Percentiles rank a stretch among this genome's conserved stretches.
Evolutionary conservation across 1,140 invertebrate genomes (phyloP).

Genomic region (Drosophila oshimai): DNA sequence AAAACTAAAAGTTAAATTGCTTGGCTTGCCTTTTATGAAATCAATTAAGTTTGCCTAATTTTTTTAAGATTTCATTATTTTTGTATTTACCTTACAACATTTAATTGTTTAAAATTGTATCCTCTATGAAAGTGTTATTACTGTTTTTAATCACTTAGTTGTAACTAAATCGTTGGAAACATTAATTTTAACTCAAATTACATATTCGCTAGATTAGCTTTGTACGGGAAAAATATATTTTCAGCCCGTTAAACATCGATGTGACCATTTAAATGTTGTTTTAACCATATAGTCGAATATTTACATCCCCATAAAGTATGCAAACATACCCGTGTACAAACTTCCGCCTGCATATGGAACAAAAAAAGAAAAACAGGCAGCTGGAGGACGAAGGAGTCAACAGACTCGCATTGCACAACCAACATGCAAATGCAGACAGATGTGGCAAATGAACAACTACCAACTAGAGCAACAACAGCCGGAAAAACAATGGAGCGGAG

Average conservation of each 20-base stretch:
- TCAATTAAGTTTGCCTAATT: too few species aligned
- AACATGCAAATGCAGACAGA: constrained; percentile 48
- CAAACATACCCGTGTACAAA: not conserved
- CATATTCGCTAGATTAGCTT: too few species aligned
- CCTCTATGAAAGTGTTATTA: too few species aligned
- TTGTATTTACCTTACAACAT: too few species aligned
- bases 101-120: too few species aligned
- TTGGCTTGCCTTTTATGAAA: too few species aligned
- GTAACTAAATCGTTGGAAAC: too few species aligned
- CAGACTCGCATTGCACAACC: constrained; percentile 30
- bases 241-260: not conserved
- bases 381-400: constrained; percentile 19
- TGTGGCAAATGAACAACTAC: constrained; percentile 54
- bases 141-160: too few species aligned
- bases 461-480: constrained; percentile 25
- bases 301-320: not conserved
- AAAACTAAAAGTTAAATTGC: too few species aligned
- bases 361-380: constrained; percentile 8
- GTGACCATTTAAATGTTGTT: not conserved
- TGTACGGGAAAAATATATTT: not conserved
- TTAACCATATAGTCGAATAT: not conserved
- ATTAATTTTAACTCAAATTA: too few species aligned
- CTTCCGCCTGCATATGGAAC: constrained; percentile 1
- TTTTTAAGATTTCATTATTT: too few species aligned
- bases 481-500: constrained; percentile 27